Base-by-base conservation (phyloP, 2,888 invertebrate species). In the Meiosimyza decipiens region DNA sequence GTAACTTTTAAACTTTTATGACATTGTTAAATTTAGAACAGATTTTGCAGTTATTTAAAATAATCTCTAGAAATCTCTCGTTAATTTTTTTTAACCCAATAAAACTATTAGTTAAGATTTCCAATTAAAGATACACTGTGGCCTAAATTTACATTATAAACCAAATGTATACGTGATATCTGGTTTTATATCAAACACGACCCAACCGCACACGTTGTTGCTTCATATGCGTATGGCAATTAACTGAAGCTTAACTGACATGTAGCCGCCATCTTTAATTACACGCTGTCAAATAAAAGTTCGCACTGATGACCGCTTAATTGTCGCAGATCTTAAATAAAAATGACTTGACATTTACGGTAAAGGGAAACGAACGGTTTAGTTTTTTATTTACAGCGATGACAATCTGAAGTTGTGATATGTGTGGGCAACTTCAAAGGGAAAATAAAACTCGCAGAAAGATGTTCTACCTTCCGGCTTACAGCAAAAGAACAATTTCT, bases 241-340 rank as follows among this genome's bases (percentile, higher is more conserved):
- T 15, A 57, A 57, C 22, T 15, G 40, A 40, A 40, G 11, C 1
- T 57, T 28, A 57, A 57, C 57, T 57, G 11, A 40, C 13, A 13
- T 57, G 28, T 18, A 11, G 11, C 28, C 57, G 1, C 12, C 28
- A 28, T 28, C 57, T 40, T 40, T 40, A 40, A 40, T 40, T 40
- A 5, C 40, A 40, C 40, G 40, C 40, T 40, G 28, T 12, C 57
- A 28, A 22, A 28, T 12, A 57, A 57, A 40, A 40, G 40, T 40
- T 57, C 12, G 57, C 57, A 57, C 57, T 57, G 57, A 57, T 57
- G 57, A 57, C 28, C 57, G 57, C 15, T 28, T 57, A 57, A 57
- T 57, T 57, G 28, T 57, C 28, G 28, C 57, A 22, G 57, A 57
- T 28, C 13, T 57, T 9, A 7, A 18, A 11, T 13, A 9, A 57